Conservation (phyloP, 1,140 invertebrate genomes). For the Hylyphantes graminicola region DNA sequence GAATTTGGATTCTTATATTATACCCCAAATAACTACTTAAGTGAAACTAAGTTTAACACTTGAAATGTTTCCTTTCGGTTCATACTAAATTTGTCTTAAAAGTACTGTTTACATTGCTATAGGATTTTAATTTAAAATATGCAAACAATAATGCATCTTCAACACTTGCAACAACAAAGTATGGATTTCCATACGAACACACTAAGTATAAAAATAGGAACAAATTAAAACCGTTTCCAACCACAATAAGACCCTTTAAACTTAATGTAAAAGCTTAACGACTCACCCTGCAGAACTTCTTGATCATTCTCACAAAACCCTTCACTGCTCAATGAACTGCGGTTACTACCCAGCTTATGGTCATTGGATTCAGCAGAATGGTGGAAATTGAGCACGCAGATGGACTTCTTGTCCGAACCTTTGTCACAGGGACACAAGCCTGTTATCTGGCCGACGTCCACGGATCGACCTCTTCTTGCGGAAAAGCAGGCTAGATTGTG, state of each 20-base stretch:
- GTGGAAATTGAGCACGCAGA: constrained; percentile 55
- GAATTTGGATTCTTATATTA: no score
- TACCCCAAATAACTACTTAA: no score
- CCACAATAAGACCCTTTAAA: no score
- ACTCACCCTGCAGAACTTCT: constrained; percentile 29
- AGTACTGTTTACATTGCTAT: no score
- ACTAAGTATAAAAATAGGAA: not conserved
- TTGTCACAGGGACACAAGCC: constrained; percentile 51
- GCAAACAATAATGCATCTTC: no score
- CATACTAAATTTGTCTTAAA: no score
- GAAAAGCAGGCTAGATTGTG: constrained; percentile 31
- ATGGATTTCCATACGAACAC: no score
- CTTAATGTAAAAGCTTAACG: no score
- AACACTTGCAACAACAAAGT: no score
- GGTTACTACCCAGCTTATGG: constrained; percentile 70
- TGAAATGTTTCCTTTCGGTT: no score
- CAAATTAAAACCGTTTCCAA: not conserved
- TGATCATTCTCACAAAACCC: constrained; percentile 92
- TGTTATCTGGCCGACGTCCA: constrained; percentile 52
- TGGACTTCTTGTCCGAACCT: constrained; percentile 42
- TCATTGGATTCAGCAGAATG: constrained; percentile 23
- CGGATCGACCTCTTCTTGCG: constrained; percentile 41
- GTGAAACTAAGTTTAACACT: no score
- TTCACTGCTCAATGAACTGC: constrained; percentile 93
- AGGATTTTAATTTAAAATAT: no score